Evolutionary conservation across 2,888 invertebrate genomes (phyloP).

Genomic region (Caenorhabditis imperialis): DNA sequence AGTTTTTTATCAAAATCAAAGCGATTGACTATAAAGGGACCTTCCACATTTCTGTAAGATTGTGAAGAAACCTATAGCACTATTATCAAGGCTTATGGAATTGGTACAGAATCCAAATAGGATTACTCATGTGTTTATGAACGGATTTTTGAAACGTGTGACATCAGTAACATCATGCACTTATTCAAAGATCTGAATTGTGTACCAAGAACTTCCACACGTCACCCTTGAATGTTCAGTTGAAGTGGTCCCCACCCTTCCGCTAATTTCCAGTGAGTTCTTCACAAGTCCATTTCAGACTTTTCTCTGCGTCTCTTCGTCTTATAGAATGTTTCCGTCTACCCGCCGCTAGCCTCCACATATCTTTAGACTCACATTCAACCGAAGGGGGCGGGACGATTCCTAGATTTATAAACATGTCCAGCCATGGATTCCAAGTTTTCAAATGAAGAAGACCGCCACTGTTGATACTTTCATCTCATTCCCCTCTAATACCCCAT

Average conservation of each 20-base stretch:
- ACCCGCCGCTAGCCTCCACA: constrained; percentile 34
- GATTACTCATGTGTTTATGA: constrained; percentile 21
- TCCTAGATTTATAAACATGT: constrained; percentile 47
- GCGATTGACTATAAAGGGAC: too few species aligned
- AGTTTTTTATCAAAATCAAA: constrained; percentile 8
- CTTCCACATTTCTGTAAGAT: too few species aligned
- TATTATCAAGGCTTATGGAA: too few species aligned
- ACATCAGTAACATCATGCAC: constrained; percentile 12
- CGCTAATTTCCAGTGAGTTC: constrained; percentile 24
- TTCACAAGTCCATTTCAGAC: constrained; percentile 38
- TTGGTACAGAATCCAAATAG: too few species aligned
- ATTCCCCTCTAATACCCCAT: constrained; percentile 11
- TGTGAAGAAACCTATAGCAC: too few species aligned
- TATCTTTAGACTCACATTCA: constrained; percentile 41
- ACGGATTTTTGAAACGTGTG: constrained; percentile 5
- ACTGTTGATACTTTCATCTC: constrained; percentile 6
- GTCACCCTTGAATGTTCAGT: constrained; percentile 13
- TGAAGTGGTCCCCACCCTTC: not conserved
- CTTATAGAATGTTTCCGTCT: constrained; percentile 27
- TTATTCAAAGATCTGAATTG: constrained; percentile 7
- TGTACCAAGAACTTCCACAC: constrained; percentile 5
- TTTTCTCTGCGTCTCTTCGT: constrained; percentile 23
- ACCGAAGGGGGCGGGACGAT: constrained; percentile 25
- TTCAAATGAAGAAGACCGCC: not conserved
- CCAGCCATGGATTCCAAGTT: constrained; percentile 14